A percentile compares a stretch with the other conserved stretches of the same genome.
Conservation (phyloP, 2,797 vertebrate genomes). For the Chelidonichthys spinosus region DNA sequence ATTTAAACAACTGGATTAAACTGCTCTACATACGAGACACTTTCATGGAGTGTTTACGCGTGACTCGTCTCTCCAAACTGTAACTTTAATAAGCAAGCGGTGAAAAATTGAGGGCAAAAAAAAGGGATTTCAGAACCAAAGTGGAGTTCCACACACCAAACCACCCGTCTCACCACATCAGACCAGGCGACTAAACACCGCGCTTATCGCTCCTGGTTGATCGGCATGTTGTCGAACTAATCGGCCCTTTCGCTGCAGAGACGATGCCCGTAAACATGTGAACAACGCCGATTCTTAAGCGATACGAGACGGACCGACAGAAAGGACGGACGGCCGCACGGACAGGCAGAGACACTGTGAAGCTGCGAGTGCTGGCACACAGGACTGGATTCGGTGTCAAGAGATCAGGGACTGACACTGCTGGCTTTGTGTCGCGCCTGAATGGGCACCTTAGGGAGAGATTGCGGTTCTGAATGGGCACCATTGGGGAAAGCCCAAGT, state of each 20-base stretch:
- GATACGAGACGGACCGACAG: constrained; percentile 44
- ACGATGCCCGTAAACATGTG: constrained; percentile 23
- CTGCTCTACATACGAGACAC: constrained; percentile 1
- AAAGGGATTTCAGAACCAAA: neutral
- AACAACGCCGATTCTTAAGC: constrained; percentile 35
- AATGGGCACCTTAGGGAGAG: constrained; percentile 84
- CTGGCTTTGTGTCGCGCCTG: constrained; percentile 82
- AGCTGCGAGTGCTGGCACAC: constrained; percentile 70
- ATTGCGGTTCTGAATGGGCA: constrained; percentile 80
- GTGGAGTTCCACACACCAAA: neutral
- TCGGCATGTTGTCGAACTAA: constrained; percentile 49
- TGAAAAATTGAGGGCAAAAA: neutral
- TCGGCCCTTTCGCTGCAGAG: constrained; percentile 22
- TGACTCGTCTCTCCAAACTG: constrained; percentile 8
- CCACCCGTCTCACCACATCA: constrained; percentile 2
- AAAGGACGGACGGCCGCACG: constrained; percentile 43
- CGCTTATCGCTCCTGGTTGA: constrained; percentile 30
- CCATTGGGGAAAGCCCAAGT: constrained; percentile 82
- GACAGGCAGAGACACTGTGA: constrained; percentile 66
- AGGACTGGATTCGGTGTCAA: constrained; percentile 72
- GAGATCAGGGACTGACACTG: constrained; percentile 82
- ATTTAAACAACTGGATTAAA: constrained; percentile 14
- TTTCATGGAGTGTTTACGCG: neutral
- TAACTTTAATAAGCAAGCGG: neutral
- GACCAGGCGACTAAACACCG: neutral